phyloP scores from a whole-genome alignment of 2,113 vertebrate genomes.

The Elanoides forficatus region DNA sequence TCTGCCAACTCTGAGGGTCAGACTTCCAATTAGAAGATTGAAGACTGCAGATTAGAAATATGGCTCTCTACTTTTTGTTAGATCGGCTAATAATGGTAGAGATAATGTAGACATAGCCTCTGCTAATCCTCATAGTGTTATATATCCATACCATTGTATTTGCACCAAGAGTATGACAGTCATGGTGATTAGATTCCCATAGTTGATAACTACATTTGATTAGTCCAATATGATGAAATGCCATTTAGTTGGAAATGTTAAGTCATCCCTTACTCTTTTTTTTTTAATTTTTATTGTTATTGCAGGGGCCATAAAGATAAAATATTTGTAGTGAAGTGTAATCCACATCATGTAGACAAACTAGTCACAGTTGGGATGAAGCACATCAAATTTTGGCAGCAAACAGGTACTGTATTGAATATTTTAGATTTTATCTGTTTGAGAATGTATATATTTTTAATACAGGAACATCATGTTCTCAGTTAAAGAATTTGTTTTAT shows the following conservation, averaged over 20 bases:
- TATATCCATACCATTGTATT: not conserved
- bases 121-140: not conserved
- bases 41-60: not conserved
- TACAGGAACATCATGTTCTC: not conserved
- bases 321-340: conserved; percentile 93
- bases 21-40: not conserved
- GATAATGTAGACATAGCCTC: not conserved
- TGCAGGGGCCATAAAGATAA: conserved; percentile 95
- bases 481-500: not conserved
- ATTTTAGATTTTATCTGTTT: not conserved
- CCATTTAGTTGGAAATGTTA: not conserved
- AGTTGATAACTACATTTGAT: not conserved
- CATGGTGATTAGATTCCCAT: not conserved
- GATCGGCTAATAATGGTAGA: not conserved
- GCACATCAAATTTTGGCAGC: conserved; percentile 98
- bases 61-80: rapidly evolving
- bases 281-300: conserved; percentile 6
- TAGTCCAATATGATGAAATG: not conserved
- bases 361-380: conserved; percentile 94
- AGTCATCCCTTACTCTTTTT: not conserved
- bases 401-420: conserved; percentile 82
- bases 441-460: not conserved
- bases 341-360: conserved; percentile 91
- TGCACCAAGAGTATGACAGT: not conserved
- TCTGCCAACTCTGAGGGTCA: not conserved